Evolutionary conservation across 1,140 invertebrate species (phyloP).

Genomic region (Drosophila yakuba): DNA sequence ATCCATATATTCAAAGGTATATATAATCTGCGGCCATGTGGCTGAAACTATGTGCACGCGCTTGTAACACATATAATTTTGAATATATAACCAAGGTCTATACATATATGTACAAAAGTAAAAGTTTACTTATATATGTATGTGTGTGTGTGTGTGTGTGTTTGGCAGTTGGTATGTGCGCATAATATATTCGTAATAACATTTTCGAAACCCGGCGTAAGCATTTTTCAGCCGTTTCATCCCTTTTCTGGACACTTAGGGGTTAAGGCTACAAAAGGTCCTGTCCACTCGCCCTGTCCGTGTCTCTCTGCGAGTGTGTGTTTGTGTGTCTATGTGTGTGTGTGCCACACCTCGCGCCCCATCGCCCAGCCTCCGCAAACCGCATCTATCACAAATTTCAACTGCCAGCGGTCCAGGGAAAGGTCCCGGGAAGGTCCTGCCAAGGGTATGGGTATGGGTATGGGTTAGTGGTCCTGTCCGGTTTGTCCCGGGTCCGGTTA

Average conservation of each 20-base stretch:
- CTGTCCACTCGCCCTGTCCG: slow-evolving; percentile 37
- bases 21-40: slow-evolving; percentile 25
- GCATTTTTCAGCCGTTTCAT: slow-evolving; percentile 83
- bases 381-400: slow-evolving; percentile 82
- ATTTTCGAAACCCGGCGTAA: slow-evolving; percentile 79
- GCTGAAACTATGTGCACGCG: slow-evolving; percentile 21
- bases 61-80: slow-evolving; percentile 41
- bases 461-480: slow-evolving; percentile 24
- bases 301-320: slow-evolving; percentile 7
- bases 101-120: slow-evolving; percentile 31
- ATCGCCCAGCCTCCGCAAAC: slow-evolving; percentile 75
- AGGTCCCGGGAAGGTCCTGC: slow-evolving; percentile 27
- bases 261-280: slow-evolving; percentile 58
- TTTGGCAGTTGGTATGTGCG: slow-evolving; percentile 45
- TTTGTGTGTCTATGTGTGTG: slow-evolving; percentile 10
- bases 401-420: slow-evolving; percentile 44
- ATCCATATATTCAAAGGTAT: slow-evolving; percentile 7
- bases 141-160: background rate
- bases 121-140: slow-evolving; percentile 30
- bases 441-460: background rate
- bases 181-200: slow-evolving; percentile 82
- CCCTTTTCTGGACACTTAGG: slow-evolving; percentile 83
- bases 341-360: slow-evolving; percentile 72
- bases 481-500: slow-evolving; percentile 37
- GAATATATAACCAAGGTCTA: slow-evolving; percentile 26